Evolutionary conservation across 2,797 vertebrate genomes (phyloP).

Genomic region (Peromyscus aztecus): DNA sequence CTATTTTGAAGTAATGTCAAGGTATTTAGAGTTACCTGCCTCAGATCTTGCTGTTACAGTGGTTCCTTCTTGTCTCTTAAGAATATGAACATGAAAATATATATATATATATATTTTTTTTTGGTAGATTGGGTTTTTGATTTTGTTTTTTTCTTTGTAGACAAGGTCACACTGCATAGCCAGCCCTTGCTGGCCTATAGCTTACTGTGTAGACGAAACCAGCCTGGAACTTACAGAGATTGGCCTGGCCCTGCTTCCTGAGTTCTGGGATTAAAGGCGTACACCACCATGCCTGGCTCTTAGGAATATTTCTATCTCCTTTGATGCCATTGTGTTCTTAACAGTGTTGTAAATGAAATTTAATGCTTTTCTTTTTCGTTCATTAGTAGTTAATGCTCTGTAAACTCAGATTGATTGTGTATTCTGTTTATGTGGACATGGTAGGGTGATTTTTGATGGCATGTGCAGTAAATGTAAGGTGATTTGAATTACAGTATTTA

Average conservation of each 20-base stretch:
- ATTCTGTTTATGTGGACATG: neutral
- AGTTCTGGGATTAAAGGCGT: neutral
- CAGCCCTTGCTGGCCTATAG: neutral
- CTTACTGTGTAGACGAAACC: neutral
- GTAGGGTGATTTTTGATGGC: constrained; percentile 19
- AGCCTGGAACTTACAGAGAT: neutral
- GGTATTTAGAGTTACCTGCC: constrained; percentile 37
- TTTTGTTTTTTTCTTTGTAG: neutral
- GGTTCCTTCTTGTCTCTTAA: neutral
- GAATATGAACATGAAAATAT: neutral
- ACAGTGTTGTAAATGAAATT: neutral
- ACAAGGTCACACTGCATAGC: neutral
- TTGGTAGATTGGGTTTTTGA: neutral
- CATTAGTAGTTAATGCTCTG: neutral
- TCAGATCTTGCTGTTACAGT: constrained; percentile 35
- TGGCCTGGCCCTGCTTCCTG: neutral
- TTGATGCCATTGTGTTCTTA: neutral
- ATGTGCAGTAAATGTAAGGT: constrained; percentile 21
- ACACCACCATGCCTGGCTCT: neutral
- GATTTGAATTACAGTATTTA: constrained; percentile 34
- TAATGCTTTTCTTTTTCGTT: constrained; percentile 60
- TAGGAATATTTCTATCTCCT: constrained; percentile 26
- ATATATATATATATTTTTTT: neutral
- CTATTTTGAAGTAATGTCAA: neutral
- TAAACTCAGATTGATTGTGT: constrained; percentile 47